Evolutionary conservation across 1,140 invertebrate genomes (phyloP).

Genomic region (Macrobrachium nipponense): DNA sequence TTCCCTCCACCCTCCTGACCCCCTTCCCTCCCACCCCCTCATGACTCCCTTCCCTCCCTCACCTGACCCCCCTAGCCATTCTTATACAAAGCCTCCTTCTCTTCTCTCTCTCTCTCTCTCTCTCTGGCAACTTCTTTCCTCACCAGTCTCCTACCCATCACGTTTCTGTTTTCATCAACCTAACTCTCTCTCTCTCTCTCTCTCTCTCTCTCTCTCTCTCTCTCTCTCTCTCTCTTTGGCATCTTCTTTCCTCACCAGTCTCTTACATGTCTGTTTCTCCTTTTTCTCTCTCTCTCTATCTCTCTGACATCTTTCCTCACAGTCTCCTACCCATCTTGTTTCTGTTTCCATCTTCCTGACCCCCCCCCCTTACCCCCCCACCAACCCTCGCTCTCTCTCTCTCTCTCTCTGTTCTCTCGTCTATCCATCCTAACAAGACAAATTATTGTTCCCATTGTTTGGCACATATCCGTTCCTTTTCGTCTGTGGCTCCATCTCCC

Average conservation of each 20-base stretch:
- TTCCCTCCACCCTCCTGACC: not conserved
- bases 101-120: conserved; percentile 1
- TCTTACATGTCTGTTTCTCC: too few species aligned
- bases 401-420: not conserved
- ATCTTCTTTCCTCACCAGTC: too few species aligned
- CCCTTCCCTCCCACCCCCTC: not conserved
- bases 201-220: not conserved
- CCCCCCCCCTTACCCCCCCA: too few species aligned
- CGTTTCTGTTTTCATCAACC: not conserved
- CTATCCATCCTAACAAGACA: not conserved
- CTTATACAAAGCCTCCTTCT: not conserved
- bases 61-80: not conserved
- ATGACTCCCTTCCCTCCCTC: not conserved
- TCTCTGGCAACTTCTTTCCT: not conserved
- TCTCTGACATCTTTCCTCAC: too few species aligned
- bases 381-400: not conserved
- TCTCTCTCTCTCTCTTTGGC: not conserved
- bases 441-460: not conserved
- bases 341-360: not conserved
- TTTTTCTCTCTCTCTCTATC: too few species aligned
- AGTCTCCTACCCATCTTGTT: too few species aligned
- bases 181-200: not conserved
- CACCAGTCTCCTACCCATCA: not conserved
- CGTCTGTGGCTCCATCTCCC: too few species aligned
- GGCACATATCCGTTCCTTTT: too few species aligned